Conservation (phyloP, 2,797 vertebrate genomes). For the Gadopsis bispinosus region DNA sequence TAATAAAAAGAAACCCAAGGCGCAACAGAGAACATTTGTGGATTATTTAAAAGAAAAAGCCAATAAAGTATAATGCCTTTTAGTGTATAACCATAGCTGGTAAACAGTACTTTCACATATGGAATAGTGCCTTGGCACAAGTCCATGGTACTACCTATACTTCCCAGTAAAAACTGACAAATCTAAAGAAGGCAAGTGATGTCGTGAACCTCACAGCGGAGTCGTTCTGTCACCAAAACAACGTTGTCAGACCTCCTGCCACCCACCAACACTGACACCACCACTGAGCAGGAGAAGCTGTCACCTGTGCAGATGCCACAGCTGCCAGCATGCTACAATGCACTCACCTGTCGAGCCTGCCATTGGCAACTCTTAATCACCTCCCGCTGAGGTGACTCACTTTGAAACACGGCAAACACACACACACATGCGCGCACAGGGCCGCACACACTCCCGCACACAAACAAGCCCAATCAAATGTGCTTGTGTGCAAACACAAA, state of each 20-base stretch:
- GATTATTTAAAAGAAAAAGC: constrained; percentile 37
- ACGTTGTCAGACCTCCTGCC: constrained; percentile 78
- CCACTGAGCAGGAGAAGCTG: constrained; percentile 77
- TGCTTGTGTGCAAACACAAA: constrained; percentile 67
- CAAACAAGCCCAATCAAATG: constrained; percentile 78
- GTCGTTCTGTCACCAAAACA: constrained; percentile 83
- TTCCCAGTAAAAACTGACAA: constrained; percentile 73
- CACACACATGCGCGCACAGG: constrained; percentile 18
- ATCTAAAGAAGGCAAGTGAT: constrained; percentile 77
- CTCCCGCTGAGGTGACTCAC: constrained; percentile 73
- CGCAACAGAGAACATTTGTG: constrained; percentile 37
- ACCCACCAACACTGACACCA: constrained; percentile 77
- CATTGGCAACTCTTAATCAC: constrained; percentile 82
- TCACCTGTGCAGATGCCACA: constrained; percentile 80
- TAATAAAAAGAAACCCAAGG: constrained; percentile 42
- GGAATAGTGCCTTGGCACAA: constrained; percentile 34
- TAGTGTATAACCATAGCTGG: constrained; percentile 11
- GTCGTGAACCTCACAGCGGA: constrained; percentile 75
- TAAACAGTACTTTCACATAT: constrained; percentile 47
- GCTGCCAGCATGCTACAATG: constrained; percentile 77
- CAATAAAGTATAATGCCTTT: constrained; percentile 43
- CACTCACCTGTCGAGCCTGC: constrained; percentile 82
- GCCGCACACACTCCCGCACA: constrained; percentile 52
- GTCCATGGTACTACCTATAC: constrained; percentile 61
- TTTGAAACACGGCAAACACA: constrained; percentile 57